Evolutionary conservation across 2,113 vertebrate species (phyloP).

Genomic region (Coryphaenoides rupestris): DNA sequence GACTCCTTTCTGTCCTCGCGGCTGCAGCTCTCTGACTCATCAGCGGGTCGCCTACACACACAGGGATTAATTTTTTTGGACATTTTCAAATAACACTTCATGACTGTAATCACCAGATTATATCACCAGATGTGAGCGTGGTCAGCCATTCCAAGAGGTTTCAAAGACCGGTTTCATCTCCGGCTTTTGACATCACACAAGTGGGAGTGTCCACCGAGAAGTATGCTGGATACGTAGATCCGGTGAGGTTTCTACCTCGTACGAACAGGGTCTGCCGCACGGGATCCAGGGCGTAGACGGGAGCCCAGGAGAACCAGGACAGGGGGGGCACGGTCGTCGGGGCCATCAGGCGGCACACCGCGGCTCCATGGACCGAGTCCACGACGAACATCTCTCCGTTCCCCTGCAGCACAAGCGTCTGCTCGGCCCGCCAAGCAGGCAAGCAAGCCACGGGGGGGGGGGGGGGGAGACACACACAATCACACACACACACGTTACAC

Average conservation of each 20-base stretch:
- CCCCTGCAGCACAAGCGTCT: slow-evolving; percentile 77
- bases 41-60: slow-evolving; percentile 47
- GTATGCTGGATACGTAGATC: too few species aligned
- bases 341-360: slow-evolving; percentile 66
- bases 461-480: not conserved
- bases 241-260: slow-evolving; percentile 66
- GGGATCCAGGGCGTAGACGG: slow-evolving; percentile 70
- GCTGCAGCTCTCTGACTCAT: slow-evolving; percentile 1
- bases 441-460: too few species aligned
- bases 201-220: too few species aligned
- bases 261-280: slow-evolving; percentile 69
- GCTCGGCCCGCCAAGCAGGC: slow-evolving; percentile 12
- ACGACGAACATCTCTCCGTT: slow-evolving; percentile 73
- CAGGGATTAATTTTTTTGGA: too few species aligned
- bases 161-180: too few species aligned
- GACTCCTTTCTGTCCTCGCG: slow-evolving; percentile 1
- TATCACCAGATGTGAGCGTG: too few species aligned
- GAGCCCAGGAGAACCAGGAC: slow-evolving; percentile 67
- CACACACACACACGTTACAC: too few species aligned
- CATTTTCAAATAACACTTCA: too few species aligned
- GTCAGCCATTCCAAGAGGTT: too few species aligned
- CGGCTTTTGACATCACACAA: too few species aligned
- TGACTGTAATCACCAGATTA: too few species aligned
- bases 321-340: slow-evolving; percentile 55
- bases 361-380: slow-evolving; percentile 61